Evolutionary conservation across 2,113 vertebrate genomes (phyloP).

Genomic region (Alligator sinensis): DNA sequence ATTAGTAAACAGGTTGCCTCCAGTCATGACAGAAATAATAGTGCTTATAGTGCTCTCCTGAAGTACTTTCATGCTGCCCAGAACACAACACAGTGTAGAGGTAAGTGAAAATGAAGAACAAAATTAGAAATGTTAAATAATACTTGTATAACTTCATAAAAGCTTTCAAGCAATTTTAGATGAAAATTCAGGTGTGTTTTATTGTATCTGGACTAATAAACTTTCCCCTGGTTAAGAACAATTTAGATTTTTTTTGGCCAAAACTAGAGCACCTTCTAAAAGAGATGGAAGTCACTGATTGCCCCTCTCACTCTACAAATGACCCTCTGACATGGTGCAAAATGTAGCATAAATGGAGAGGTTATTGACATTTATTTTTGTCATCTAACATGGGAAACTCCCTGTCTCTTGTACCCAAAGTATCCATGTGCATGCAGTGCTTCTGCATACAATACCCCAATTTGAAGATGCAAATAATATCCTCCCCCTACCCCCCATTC

Average conservation of each 20-base stretch:
- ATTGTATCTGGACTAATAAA: neutral
- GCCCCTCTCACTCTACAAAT: neutral
- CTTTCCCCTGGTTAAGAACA: neutral
- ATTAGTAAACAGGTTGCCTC: neutral
- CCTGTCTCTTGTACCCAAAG: too few relatives aligned
- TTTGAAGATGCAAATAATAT: neutral
- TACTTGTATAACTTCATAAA: neutral
- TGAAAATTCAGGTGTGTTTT: neutral
- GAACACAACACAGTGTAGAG: neutral
- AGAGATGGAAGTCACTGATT: neutral
- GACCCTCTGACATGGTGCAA: neutral
- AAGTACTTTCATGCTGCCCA: neutral
- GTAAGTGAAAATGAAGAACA: rapidly evolving
- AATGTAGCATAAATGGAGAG: neutral
- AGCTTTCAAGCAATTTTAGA: neutral
- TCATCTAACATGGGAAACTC: neutral
- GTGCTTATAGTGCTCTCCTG: neutral
- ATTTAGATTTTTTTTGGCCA: neutral
- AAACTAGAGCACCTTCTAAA: neutral
- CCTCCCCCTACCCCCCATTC: too few relatives aligned
- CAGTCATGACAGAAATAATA: neutral
- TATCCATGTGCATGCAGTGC: neutral
- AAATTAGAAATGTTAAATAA: neutral
- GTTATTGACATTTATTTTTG: neutral
- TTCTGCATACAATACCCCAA: neutral